Evolutionary conservation across 2,888 invertebrate genomes (phyloP).

Genomic region (Hermaeophaga mercurialis): DNA sequence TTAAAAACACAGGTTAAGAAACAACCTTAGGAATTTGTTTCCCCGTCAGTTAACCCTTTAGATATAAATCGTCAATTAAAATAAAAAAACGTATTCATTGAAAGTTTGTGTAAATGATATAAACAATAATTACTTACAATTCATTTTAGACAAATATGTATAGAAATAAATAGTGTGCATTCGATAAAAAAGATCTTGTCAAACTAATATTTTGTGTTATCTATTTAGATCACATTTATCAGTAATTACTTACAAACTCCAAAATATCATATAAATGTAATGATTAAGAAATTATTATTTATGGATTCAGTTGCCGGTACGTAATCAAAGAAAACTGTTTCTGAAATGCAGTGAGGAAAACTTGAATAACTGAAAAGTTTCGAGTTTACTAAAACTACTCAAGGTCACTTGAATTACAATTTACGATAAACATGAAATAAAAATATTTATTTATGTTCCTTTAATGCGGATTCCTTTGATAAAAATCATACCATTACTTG

Average conservation of each 20-base stretch:
- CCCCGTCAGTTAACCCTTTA: no score
- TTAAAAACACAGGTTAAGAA: no score
- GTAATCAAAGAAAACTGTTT: background rate
- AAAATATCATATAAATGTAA: background rate
- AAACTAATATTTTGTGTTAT: background rate
- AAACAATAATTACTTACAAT: background rate
- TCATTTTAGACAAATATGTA: background rate
- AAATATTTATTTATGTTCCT: background rate
- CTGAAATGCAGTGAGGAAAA: background rate
- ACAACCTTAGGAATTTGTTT: no score
- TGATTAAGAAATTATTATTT: background rate
- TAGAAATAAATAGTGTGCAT: background rate
- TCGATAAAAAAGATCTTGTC: background rate
- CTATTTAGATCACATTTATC: no score
- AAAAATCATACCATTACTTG: conserved; percentile 3
- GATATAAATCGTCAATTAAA: no score
- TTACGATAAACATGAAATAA: conserved; percentile 2
- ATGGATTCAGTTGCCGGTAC: background rate
- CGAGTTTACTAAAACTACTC: background rate
- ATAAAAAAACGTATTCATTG: no score
- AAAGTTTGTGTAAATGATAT: no score
- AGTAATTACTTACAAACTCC: background rate
- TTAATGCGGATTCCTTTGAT: conserved; percentile 4
- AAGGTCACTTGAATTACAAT: background rate
- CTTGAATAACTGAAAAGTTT: conserved; percentile 1